These are phyloP conservation scores for Megathymus violae DNA, from an alignment of 1,140 invertebrate species.

Conservation along the genomic window DNA sequence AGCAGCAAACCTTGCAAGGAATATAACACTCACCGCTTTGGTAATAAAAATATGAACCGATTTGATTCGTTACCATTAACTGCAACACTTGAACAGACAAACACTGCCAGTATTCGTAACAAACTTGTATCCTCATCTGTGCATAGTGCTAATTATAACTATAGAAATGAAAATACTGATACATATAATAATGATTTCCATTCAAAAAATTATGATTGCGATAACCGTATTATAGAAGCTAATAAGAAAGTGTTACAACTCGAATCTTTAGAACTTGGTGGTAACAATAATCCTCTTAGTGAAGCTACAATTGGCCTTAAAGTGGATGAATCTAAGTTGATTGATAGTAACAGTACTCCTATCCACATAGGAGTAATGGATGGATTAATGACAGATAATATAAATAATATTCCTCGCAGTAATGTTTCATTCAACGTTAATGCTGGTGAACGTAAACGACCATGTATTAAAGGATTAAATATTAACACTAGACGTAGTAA, in stretches of 20 bases:
- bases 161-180: not conserved
- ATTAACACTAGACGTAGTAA: not conserved
- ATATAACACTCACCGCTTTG: not conserved
- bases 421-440: not conserved
- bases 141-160: not conserved
- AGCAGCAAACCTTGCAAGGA: not conserved
- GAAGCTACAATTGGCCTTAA: not conserved
- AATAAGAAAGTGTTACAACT: not conserved
- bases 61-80: not conserved
- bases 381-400: too few species aligned
- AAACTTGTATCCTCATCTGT: not conserved
- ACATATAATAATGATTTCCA: too few species aligned
- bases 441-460: not conserved
- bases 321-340: not conserved
- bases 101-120: not conserved
- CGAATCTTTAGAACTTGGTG: not conserved
- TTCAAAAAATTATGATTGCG: not conserved
- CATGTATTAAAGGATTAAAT: not conserved
- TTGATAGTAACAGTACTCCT: not conserved
- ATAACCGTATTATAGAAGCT: not conserved
- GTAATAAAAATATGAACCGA: not conserved
- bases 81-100: not conserved
- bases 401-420: not conserved
- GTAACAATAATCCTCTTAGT: not conserved
- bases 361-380: too few species aligned